Conservation (phyloP, 2,797 vertebrate genomes). For the Labroides dimidiatus region DNA sequence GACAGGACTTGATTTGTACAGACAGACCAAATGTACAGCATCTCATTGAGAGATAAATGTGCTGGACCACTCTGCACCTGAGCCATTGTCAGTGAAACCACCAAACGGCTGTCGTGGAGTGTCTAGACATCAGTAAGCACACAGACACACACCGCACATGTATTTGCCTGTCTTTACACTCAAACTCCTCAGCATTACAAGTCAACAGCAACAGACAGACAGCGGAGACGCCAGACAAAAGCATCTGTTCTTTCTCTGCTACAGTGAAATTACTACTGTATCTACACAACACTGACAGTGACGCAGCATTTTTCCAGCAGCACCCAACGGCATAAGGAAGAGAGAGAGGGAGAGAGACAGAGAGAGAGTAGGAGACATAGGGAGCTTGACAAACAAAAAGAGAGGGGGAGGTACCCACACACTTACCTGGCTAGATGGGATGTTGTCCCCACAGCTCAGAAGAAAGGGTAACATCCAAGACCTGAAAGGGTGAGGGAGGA, state of each 20-base stretch:
- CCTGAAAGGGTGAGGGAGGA: constrained; percentile 56
- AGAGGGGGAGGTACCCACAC: constrained; percentile 22
- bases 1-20: constrained; percentile 30
- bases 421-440: constrained; percentile 73
- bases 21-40: constrained; percentile 10
- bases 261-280: constrained; percentile 30
- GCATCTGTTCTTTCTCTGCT: constrained; percentile 1
- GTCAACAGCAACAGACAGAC: constrained; percentile 2
- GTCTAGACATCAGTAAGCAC: constrained; percentile 64
- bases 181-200: background rate
- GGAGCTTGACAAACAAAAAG: constrained; percentile 22
- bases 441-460: constrained; percentile 59
- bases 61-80: constrained; percentile 25
- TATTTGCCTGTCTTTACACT: constrained; percentile 12
- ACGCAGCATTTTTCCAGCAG: constrained; percentile 78
- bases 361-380: constrained; percentile 3
- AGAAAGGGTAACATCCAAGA: constrained; percentile 67
- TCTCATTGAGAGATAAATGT: constrained; percentile 12
- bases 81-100: constrained; percentile 29
- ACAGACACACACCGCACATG: constrained; percentile 2
- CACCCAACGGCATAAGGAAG: constrained; percentile 49
- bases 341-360: constrained; percentile 4
- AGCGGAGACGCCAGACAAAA: constrained; percentile 2
- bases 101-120: constrained; percentile 40
- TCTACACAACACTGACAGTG: constrained; percentile 59